Percentiles rank a stretch among this genome's conserved stretches.
phyloP scores from a whole-genome alignment of 1,140 invertebrate genomes.

The Hyles euphorbiae region DNA sequence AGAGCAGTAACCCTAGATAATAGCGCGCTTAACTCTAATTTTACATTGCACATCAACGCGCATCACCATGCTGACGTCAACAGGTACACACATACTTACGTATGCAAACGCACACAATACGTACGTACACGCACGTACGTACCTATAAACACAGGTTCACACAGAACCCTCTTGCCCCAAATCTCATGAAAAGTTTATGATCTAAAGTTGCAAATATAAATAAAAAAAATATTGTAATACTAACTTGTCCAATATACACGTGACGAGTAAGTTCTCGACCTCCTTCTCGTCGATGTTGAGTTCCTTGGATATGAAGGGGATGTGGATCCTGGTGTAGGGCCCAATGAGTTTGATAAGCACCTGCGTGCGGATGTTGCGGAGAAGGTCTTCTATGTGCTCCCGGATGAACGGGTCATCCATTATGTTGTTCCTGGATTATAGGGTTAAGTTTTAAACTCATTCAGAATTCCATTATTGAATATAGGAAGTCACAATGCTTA shows the following conservation, averaged over 20 bases:
- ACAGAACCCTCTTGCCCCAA: no score
- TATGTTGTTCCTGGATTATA: slow-evolving; percentile 83
- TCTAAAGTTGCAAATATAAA: no score
- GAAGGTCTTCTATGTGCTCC: slow-evolving; percentile 98
- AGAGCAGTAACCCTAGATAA: no score
- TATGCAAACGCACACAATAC: no score
- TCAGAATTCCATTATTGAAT: background rate
- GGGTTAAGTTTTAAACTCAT: background rate
- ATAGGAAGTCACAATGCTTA: background rate
- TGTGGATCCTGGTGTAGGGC: slow-evolving; percentile 98
- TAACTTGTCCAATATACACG: slow-evolving; percentile 97
- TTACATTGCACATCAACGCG: no score
- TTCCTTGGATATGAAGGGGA: slow-evolving; percentile 98
- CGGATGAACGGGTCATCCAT: slow-evolving; percentile 99
- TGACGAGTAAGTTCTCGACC: slow-evolving; percentile 98
- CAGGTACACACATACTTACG: no score
- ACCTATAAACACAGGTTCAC: no score
- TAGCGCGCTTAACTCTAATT: no score
- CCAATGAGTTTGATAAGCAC: slow-evolving; percentile 98
- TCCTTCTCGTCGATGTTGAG: slow-evolving; percentile 97
- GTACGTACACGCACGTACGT: no score
- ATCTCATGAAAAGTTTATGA: no score
- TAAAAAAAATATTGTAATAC: slow-evolving; percentile 27
- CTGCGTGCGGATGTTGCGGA: slow-evolving; percentile 98
- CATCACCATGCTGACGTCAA: no score